phyloP scores from a whole-genome alignment of 2,888 invertebrate species.

The Cosmopolites sordidus region DNA sequence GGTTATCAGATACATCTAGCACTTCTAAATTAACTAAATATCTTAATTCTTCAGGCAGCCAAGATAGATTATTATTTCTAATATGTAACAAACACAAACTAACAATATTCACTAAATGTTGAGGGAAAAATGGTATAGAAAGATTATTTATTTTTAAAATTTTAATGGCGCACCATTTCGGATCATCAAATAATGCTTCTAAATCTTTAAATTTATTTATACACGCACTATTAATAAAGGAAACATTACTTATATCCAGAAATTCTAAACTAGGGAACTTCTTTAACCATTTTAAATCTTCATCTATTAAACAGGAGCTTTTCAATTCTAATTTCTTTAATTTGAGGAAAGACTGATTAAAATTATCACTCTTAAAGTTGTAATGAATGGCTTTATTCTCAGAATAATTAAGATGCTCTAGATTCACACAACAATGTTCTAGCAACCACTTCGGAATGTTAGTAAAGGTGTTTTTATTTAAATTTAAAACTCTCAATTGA shows the following conservation, averaged over 20 bases:
- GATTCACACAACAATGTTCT: conserved; percentile 26
- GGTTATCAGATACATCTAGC: conserved; percentile 33
- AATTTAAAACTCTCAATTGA: conserved; percentile 27
- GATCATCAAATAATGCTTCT: conserved; percentile 31
- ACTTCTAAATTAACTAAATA: conserved; percentile 33
- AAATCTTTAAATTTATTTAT: conserved; percentile 30
- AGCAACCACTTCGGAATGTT: conserved; percentile 34
- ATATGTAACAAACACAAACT: conserved; percentile 32
- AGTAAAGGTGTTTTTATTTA: conserved; percentile 31
- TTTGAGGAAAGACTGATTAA: conserved; percentile 17
- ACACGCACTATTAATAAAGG: neutral
- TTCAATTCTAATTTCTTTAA: conserved; percentile 29
- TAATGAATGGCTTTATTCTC: conserved; percentile 31
- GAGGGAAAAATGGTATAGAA: conserved; percentile 31
- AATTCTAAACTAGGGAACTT: conserved; percentile 28
- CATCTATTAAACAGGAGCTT: conserved; percentile 29
- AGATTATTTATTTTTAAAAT: conserved; percentile 30
- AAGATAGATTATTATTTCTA: conserved; percentile 30
- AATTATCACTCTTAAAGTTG: conserved; percentile 26
- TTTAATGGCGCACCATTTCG: conserved; percentile 30
- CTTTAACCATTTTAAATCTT: conserved; percentile 31
- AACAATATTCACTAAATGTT: conserved; percentile 31
- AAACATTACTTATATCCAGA: conserved; percentile 34
- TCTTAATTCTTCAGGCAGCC: conserved; percentile 33
- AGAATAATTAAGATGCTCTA: conserved; percentile 33